Conservation (phyloP, 1,140 invertebrate species). For the Homalodisca vitripennis region DNA sequence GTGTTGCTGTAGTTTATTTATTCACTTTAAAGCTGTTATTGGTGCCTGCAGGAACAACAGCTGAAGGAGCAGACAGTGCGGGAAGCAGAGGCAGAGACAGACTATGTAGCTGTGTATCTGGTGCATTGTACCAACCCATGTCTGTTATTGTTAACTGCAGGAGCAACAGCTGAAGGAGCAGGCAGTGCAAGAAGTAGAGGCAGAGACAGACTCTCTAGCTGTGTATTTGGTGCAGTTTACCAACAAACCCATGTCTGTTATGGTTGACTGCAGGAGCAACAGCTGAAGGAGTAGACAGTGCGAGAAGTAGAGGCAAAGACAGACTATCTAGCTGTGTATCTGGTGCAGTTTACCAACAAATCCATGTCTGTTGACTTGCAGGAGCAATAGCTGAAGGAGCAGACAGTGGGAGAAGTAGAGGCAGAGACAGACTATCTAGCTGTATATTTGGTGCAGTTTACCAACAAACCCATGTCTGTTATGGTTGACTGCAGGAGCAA, state of each 20-base stretch:
- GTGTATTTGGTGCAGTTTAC: conserved; percentile 53
- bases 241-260: not conserved
- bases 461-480: no score
- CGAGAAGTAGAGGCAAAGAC: conserved; percentile 47
- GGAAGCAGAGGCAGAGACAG: conserved; percentile 49
- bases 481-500: no score
- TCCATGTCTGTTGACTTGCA: conserved; percentile 34
- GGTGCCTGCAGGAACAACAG: conserved; percentile 44
- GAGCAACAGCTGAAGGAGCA: conserved; percentile 46
- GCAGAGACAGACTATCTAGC: conserved; percentile 54
- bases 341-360: conserved; percentile 51
- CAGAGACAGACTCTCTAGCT: conserved; percentile 54
- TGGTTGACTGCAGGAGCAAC: conserved; percentile 46
- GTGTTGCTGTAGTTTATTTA: conserved; percentile 42
- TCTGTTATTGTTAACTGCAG: conserved; percentile 41
- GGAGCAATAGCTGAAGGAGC: conserved; percentile 47
- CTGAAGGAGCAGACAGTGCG: no score
- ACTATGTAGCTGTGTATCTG: conserved; percentile 58
- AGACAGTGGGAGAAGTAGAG: conserved; percentile 46
- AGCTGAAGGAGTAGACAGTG: conserved; percentile 44
- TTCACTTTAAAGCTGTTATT: conserved; percentile 45
- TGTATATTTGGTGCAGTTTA: conserved; percentile 56
- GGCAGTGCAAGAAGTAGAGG: conserved; percentile 44
- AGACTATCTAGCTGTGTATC: conserved; percentile 58
- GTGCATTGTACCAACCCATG: conserved; percentile 40